Evolutionary conservation across 2,113 vertebrate genomes (phyloP), one percentile per base, ranked within the genome.

Genomic region (Meleagris gallopavo): DNA sequence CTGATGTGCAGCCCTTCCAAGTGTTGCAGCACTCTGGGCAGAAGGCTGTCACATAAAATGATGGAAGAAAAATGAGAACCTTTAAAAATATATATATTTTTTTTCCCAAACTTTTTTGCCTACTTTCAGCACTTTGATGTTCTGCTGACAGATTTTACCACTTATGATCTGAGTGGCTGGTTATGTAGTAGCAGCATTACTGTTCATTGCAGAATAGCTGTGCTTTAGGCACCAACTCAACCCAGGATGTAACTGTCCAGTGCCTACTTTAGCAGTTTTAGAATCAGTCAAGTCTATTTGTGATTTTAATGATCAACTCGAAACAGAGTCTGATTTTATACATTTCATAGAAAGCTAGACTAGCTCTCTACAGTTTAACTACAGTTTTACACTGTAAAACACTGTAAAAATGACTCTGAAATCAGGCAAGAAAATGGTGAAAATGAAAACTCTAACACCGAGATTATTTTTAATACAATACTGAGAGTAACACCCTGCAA

Each of bases 401-500:
- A 66, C 48, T 40, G 13, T 40, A 13, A 40, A 89, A 87, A 57
- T 30, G 1, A 41, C 34, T 75, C 52, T 10, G 5, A 93, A 91
- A 88, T 45, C 67, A 38, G 52, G 1, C 13, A 46, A 79, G 78
- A 6, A 24, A 71, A 88, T 72, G 40, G 48, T 94, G 91, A 89
- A 75, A 94, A 89, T 80, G 45, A 80, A 72, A 76, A 85, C 75
- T 41, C 87, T 89, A 87, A 71, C 85, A 77, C 54, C 13, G 41
- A 18, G 76, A 36, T 40, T 94, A 70, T 93, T 94, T 92, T 95
- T 70, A 93, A 85, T 57, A 45, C 36, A 87, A 94, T 64, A 58
- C 69, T 18, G 38, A 66, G 87, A 76, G 85, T 83, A 96, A 71
- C 86, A 88, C 91, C 38, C 74, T 70, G 50, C 45, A 64, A 94